phyloP scores from a whole-genome alignment of 2,888 invertebrate species.

The Alcis repandata region DNA sequence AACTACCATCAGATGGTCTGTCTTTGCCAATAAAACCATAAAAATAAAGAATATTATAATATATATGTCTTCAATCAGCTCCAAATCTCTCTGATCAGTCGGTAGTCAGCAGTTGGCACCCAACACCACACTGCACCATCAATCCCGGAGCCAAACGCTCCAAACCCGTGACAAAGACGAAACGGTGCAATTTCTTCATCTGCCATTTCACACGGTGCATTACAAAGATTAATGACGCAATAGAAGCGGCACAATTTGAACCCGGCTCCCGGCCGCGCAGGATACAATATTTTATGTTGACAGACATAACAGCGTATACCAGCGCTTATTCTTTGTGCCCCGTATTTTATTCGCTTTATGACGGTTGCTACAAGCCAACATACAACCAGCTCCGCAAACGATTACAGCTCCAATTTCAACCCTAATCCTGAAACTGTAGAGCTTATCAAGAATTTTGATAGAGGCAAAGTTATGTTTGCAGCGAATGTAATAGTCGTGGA shows the following conservation, averaged over 20 bases:
- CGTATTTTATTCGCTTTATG: slow-evolving; percentile 87
- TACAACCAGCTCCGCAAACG: slow-evolving; percentile 44
- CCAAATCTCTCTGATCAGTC: slow-evolving; percentile 12
- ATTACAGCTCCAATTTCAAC: slow-evolving; percentile 51
- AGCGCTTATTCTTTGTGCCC: slow-evolving; percentile 86
- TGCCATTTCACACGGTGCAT: slow-evolving; percentile 78
- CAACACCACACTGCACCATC: slow-evolving; percentile 34
- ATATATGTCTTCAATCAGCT: slow-evolving; percentile 7
- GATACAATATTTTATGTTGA: slow-evolving; percentile 86
- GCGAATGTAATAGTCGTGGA: slow-evolving; percentile 82
- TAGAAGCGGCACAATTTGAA: slow-evolving; percentile 81
- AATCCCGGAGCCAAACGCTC: slow-evolving; percentile 36
- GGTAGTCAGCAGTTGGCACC: slow-evolving; percentile 7
- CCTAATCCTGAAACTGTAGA: slow-evolving; percentile 50
- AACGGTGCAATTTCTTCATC: slow-evolving; percentile 73
- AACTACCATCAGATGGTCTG: no score
- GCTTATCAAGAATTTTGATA: slow-evolving; percentile 32
- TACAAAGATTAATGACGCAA: slow-evolving; percentile 82
- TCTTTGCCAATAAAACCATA: no score
- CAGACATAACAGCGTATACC: slow-evolving; percentile 86
- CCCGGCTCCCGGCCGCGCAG: slow-evolving; percentile 76
- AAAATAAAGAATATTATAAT: no score
- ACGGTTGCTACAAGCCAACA: slow-evolving; percentile 69
- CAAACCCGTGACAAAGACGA: slow-evolving; percentile 58
- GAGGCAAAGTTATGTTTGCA: slow-evolving; percentile 53